Percentiles rank a stretch among this genome's conserved stretches.
phyloP scores from a whole-genome alignment of 35 echinoderm and acorn worm species.

The Patiria miniata region DNA sequence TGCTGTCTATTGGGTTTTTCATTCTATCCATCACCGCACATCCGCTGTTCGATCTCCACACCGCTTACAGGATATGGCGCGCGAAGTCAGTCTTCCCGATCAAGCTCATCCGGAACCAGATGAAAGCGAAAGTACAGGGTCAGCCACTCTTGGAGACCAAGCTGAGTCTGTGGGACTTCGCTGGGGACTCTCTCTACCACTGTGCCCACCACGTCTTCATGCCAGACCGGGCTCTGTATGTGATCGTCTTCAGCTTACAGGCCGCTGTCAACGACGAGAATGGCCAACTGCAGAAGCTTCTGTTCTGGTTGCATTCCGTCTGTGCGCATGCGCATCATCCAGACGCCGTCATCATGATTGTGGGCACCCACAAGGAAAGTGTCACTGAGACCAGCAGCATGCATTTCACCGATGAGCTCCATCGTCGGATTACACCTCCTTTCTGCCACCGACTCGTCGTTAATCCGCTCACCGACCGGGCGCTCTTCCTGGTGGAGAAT shows the following conservation, averaged over 20 bases:
- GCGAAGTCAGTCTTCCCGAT: not conserved
- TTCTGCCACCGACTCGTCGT: not conserved
- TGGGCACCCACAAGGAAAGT: conserved; percentile 42
- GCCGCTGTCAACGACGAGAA: not conserved
- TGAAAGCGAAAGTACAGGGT: not conserved
- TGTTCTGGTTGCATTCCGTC: conserved; percentile 32
- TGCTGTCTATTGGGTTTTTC: not conserved
- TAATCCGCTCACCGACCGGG: not conserved
- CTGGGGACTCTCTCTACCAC: conserved; percentile 24
- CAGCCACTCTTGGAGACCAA: conserved; percentile 1
- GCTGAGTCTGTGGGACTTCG: conserved; percentile 40
- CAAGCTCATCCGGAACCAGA: not conserved
- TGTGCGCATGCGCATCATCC: not conserved
- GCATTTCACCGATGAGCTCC: not conserved
- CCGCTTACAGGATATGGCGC: not conserved
- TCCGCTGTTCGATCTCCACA: not conserved
- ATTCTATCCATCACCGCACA: not conserved
- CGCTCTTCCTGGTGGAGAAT: not conserved
- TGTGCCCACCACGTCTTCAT: conserved; percentile 12
- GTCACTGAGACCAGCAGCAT: not conserved
- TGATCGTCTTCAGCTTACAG: conserved; percentile 31
- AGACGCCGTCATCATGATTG: conserved; percentile 42
- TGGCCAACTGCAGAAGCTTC: not conserved
- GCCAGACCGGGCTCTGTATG: conserved; percentile 13
- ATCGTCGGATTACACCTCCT: too few relatives aligned